phyloP scores from a whole-genome alignment of 2,888 invertebrate genomes.

The Drepanosiphum platanoidis region DNA sequence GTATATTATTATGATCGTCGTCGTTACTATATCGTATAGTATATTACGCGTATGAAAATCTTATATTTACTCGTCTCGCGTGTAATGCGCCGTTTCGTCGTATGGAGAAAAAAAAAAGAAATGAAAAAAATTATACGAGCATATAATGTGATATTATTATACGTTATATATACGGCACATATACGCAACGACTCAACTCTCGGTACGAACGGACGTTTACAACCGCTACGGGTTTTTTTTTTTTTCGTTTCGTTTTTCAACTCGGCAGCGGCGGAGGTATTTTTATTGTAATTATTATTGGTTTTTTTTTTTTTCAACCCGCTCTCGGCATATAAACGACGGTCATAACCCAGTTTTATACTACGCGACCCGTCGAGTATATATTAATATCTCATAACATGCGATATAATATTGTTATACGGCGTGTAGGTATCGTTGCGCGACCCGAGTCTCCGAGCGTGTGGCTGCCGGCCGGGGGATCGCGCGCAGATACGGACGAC shows the following conservation, averaged over 20 bases:
- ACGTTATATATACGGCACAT: not conserved
- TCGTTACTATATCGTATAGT: not conserved
- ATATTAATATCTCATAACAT: no score
- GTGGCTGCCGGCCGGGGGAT: no score
- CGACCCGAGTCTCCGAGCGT: not conserved
- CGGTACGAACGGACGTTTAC: not conserved
- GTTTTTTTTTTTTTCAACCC: not conserved
- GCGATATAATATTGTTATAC: not conserved
- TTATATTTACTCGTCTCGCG: constrained; percentile 17
- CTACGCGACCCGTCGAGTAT: not conserved
- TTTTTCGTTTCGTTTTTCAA: not conserved
- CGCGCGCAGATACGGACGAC: no score
- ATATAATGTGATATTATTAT: not conserved
- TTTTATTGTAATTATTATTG: not conserved
- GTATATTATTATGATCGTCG: not conserved
- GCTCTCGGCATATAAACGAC: not conserved
- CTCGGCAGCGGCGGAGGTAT: not conserved
- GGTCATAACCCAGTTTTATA: not conserved
- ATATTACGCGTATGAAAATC: not conserved
- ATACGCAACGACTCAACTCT: not conserved
- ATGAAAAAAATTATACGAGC: not conserved
- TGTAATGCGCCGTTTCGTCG: not conserved
- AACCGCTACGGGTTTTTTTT: not conserved
- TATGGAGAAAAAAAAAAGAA: not conserved
- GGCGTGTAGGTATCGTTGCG: not conserved